These are phyloP conservation scores for Diarsia dahlii DNA, from an alignment of 2,888 invertebrate species.

Conservation along the genomic window DNA sequence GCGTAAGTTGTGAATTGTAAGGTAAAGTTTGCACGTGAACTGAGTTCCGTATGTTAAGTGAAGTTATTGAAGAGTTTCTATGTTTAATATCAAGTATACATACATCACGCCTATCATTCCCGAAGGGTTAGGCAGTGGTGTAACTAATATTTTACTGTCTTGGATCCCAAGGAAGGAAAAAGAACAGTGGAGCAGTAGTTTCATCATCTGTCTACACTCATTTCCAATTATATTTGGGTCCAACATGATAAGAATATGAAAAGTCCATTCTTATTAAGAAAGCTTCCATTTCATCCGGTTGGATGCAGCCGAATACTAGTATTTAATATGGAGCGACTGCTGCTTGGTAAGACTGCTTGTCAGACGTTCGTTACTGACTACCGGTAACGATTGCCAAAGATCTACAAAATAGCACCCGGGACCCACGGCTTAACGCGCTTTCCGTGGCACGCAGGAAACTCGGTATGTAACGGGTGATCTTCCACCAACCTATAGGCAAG, in stretches of 20 bases:
- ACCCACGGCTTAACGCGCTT: not conserved
- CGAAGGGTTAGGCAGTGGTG: no score
- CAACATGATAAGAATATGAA: no score
- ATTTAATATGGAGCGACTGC: not conserved
- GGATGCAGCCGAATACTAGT: not conserved
- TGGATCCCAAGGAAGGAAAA: no score
- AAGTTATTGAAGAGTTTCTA: conserved; percentile 4
- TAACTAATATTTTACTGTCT: no score
- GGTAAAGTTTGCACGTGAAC: not conserved
- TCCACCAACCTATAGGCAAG: not conserved
- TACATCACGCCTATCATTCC: no score
- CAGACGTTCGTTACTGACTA: not conserved
- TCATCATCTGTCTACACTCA: no score
- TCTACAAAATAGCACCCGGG: not conserved
- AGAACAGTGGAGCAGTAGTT: no score
- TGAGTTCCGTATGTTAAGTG: conserved; percentile 28
- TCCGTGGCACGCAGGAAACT: not conserved
- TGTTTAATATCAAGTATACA: not conserved
- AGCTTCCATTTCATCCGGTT: not conserved
- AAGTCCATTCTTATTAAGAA: no score
- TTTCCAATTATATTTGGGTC: no score
- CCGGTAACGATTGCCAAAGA: not conserved
- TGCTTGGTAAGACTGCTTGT: not conserved
- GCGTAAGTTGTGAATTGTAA: conserved; percentile 21
- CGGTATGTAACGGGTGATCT: not conserved